Percentiles rank a stretch among this genome's conserved stretches.
Conservation (phyloP, 2,888 invertebrate genomes). For the Limnephilus lunatus region DNA sequence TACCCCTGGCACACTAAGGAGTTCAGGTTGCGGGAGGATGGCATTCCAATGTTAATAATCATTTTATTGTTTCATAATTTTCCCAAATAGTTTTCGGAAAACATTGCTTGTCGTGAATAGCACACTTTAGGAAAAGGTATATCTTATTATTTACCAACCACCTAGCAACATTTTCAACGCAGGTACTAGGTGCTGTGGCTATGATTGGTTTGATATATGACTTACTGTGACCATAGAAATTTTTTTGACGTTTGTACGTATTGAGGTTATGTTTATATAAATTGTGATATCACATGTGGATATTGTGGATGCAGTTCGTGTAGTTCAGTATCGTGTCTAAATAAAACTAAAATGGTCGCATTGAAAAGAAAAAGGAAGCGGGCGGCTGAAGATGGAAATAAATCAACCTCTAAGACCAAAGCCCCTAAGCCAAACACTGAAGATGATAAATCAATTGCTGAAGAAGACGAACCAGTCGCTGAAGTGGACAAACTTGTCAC, state of each 20-base stretch:
- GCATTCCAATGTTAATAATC: too few relatives aligned
- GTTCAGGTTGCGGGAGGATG: too few relatives aligned
- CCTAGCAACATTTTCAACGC: neutral
- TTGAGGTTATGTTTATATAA: conserved; percentile 31
- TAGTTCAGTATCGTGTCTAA: neutral
- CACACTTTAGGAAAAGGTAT: neutral
- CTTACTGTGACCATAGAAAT: neutral
- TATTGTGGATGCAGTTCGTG: neutral
- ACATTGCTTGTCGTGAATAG: neutral
- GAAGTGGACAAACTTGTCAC: conserved; percentile 67
- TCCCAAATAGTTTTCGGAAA: too few relatives aligned
- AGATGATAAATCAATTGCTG: conserved; percentile 46
- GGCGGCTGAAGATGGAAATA: conserved; percentile 67
- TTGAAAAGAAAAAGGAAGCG: conserved; percentile 69
- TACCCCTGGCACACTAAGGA: too few relatives aligned
- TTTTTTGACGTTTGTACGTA: neutral
- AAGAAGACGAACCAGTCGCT: conserved; percentile 54
- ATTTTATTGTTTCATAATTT: too few relatives aligned
- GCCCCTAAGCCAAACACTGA: conserved; percentile 52
- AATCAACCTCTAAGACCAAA: conserved; percentile 67
- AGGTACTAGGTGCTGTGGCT: too few relatives aligned
- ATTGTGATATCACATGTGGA: neutral
- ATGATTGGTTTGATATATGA: too few relatives aligned
- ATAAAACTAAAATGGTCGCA: conserved; percentile 26
- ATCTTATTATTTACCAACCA: neutral